A percentile compares a stretch with the other conserved stretches of the same genome.
Conservation (phyloP, 1,140 invertebrate species). For the Apocrypta bakeri region DNA sequence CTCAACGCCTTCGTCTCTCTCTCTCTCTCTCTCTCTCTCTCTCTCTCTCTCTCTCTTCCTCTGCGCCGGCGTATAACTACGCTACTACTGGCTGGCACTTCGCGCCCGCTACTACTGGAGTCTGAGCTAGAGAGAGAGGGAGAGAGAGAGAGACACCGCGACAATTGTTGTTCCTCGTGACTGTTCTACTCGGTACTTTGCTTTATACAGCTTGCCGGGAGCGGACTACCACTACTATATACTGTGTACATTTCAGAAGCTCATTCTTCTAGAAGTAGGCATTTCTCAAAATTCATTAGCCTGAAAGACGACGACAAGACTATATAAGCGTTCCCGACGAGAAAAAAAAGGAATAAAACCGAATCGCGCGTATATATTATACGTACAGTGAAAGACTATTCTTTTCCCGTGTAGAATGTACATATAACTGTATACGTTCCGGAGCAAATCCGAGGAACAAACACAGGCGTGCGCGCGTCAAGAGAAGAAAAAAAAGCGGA, state of each 20-base stretch:
- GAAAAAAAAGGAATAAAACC: background rate
- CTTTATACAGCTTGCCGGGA: background rate
- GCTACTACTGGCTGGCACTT: constrained; percentile 27
- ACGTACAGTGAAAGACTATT: background rate
- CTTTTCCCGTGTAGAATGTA: too few species aligned
- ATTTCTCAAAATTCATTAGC: background rate
- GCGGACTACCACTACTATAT: background rate
- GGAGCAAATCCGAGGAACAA: background rate
- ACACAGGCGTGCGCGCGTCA: background rate
- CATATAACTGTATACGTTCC: background rate
- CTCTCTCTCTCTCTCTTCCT: too few species aligned
- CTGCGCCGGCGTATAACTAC: background rate
- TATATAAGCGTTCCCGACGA: background rate
- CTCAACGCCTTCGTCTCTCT: constrained; percentile 46
- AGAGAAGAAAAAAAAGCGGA: background rate
- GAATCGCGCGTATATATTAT: background rate
- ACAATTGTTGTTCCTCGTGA: constrained; percentile 23
- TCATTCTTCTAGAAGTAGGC: background rate
- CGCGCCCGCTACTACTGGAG: background rate
- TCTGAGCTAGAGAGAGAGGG: background rate
- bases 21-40: background rate
- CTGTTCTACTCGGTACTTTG: constrained; percentile 28
- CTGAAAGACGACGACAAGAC: too few species aligned
- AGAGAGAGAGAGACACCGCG: constrained; percentile 5
- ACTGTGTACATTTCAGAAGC: background rate